Evolutionary conservation across 2,113 vertebrate species (phyloP).

Genomic region (Oncorhynchus mykiss): DNA sequence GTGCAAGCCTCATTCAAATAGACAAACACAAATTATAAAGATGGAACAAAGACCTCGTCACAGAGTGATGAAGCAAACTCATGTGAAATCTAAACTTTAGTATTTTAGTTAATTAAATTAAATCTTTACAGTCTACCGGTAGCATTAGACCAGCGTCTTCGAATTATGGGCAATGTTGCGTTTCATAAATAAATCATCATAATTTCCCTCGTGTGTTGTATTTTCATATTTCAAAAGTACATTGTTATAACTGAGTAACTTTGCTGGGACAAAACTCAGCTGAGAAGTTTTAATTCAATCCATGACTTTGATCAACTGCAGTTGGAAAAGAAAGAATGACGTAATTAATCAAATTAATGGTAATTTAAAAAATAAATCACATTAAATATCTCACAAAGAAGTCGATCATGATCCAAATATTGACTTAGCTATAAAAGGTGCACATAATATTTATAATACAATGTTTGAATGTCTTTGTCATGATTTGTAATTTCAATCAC

Average conservation of each 20-base stretch:
- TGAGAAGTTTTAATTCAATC: constrained; percentile 16
- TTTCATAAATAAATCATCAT: no score
- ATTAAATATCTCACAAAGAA: neutral
- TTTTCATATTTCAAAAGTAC: neutral
- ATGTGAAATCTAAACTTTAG: no score
- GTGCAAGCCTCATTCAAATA: constrained; percentile 50
- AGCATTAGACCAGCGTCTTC: no score
- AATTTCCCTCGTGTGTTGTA: no score
- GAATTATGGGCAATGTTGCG: no score
- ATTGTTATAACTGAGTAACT: constrained; percentile 19
- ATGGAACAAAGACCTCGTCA: constrained; percentile 20
- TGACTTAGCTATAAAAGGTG: neutral
- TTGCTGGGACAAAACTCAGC: constrained; percentile 30
- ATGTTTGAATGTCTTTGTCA: neutral
- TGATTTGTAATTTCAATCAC: neutral
- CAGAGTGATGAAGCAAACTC: neutral
- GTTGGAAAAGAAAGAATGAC: neutral
- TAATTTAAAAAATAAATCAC: neutral
- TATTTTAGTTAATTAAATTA: no score
- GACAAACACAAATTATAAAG: constrained; percentile 15
- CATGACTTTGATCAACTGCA: constrained; percentile 10
- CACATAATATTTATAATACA: neutral
- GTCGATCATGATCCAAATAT: neutral
- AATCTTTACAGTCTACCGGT: no score
- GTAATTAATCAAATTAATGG: neutral